Evolutionary conservation across 2,797 vertebrate genomes (phyloP).

Genomic region (Galagoides demidoff): DNA sequence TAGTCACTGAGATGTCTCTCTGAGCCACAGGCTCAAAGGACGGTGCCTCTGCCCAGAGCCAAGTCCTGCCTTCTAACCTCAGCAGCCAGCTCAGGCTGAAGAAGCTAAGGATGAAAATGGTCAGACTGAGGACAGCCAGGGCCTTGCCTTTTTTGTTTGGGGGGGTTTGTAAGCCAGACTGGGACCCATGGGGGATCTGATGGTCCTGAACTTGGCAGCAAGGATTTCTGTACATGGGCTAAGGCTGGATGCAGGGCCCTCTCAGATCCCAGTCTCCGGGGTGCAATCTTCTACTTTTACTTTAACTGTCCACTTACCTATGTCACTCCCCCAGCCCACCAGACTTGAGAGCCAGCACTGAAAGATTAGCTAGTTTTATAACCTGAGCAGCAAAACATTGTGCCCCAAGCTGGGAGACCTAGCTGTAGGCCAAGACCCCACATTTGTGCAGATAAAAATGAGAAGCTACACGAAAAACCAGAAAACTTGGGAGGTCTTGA

Average conservation of each 20-base stretch:
- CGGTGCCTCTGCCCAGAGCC: not conserved
- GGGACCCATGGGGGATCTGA: not conserved
- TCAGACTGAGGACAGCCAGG: not conserved
- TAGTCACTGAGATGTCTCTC: not conserved
- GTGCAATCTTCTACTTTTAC: not conserved
- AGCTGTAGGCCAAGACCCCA: not conserved
- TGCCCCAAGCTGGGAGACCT: not conserved
- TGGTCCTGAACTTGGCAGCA: not conserved
- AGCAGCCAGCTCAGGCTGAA: not conserved
- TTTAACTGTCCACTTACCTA: not conserved
- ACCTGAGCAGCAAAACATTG: constrained; percentile 18
- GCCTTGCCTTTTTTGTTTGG: not conserved
- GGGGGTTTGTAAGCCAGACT: not conserved
- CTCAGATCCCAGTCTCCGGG: not conserved
- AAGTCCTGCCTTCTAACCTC: not conserved
- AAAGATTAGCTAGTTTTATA: not conserved
- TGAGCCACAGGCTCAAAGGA: not conserved
- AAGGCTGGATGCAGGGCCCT: not conserved
- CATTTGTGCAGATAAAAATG: not conserved
- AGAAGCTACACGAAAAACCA: constrained; percentile 22
- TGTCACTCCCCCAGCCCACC: not conserved
- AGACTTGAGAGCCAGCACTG: not conserved
- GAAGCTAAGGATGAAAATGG: rapidly evolving
- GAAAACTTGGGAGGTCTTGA: not conserved
- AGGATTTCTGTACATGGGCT: not conserved